Percentiles rank a stretch among this genome's conserved stretches.
phyloP scores from a whole-genome alignment of 2,888 invertebrate species.

The Zootermopsis nevadensis region DNA sequence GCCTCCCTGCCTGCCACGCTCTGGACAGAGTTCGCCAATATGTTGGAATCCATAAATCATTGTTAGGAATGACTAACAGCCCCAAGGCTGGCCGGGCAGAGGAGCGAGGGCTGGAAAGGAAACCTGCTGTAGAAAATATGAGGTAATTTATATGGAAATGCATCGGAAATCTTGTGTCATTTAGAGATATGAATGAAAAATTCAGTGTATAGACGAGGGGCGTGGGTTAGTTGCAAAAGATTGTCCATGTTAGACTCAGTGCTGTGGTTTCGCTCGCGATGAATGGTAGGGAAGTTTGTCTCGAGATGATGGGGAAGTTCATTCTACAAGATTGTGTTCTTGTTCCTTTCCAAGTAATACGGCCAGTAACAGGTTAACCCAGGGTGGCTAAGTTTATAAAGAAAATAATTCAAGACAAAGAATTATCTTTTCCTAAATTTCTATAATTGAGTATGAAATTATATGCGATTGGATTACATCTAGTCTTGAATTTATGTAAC shows the following conservation, averaged over 20 bases:
- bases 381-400: background rate
- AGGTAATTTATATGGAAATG: slow-evolving; percentile 69
- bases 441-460: too few relatives aligned
- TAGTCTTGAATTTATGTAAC: too few relatives aligned
- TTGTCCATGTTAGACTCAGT: slow-evolving; percentile 16
- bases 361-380: background rate
- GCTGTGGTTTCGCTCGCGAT: slow-evolving; percentile 11
- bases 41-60: slow-evolving; percentile 67
- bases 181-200: slow-evolving; percentile 58
- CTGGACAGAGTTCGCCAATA: slow-evolving; percentile 61
- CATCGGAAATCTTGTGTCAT: slow-evolving; percentile 56
- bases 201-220: slow-evolving; percentile 52
- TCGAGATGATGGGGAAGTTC: background rate
- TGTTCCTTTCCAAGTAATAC: background rate
- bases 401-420: background rate
- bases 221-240: slow-evolving; percentile 7
- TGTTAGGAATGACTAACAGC: slow-evolving; percentile 67
- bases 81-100: slow-evolving; percentile 61
- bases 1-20: slow-evolving; percentile 21
- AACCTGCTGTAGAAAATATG: slow-evolving; percentile 62
- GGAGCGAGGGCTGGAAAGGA: slow-evolving; percentile 57
- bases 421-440: background rate
- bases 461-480: too few relatives aligned
- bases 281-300: slow-evolving; percentile 6
- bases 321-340: background rate